Base-by-base conservation (phyloP, 2,797 vertebrate species). In the Labroides dimidiatus region DNA sequence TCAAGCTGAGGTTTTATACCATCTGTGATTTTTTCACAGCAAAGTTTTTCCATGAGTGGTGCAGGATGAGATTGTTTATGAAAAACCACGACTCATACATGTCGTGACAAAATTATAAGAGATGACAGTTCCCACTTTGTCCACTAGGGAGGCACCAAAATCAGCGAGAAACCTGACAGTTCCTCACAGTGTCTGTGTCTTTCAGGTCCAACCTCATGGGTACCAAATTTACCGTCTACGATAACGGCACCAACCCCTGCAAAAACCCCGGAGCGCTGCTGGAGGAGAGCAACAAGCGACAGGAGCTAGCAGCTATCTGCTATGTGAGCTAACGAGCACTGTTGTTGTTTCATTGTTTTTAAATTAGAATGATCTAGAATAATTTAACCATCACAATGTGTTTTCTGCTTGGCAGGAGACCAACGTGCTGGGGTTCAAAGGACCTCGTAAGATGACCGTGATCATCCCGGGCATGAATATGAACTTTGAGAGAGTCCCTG, bases 381-480 rank as follows among this genome's bases (percentile, higher is more conserved):
- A 27, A 27, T 9, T 0, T 67, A 68, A 59, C 20, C 5, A 41
- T 54, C 50, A 24, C 59, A 19, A 4, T 39, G 8, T 66, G 2
- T 58, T 16, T 30, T 0, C 14, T 5, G 2, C 67, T 48, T 59
- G 61, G 59, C 86, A 99, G 98, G 98, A 99, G 92, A 98, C 97
- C 49, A 99, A 99, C 23, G 96, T 99, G 4, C 92, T 99, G 53
- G 98, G 98, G 60, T 98, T 99, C 86, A 99, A 97, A 90, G 98
- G 98, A 7, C 98, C 98, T 1, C 93, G 98, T 14, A 99, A 97
- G 88, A 99, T 99, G 98, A 97, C 97, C 0, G 97, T 99, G 19
- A 93, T 99, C 84, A 96, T 99, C 85, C 98, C 98, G 2, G 97
- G 98, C 78, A 99, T 99, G 98, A 97, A 95, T 79, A 94, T 96